Base-by-base conservation (phyloP, 2,113 vertebrate genomes). In the Cheilinus undulatus region DNA sequence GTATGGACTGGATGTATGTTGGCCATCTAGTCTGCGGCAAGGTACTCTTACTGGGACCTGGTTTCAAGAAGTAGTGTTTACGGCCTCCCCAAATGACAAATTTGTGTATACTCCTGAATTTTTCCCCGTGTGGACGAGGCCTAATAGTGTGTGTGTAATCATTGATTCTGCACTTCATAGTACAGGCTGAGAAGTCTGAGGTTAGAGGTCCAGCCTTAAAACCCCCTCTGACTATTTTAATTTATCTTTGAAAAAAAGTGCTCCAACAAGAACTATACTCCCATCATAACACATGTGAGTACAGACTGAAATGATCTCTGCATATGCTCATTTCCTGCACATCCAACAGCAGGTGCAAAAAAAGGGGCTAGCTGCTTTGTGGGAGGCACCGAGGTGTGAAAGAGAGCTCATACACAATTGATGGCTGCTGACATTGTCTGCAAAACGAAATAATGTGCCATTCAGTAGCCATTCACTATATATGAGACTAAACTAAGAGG, bases 391-490 rank as follows among this genome's bases (percentile, higher is more conserved):
- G 85, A 78, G 71, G 78, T 87, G 86, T 87, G 76, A 82, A 89
- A 83, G 63, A 72, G 78, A 87, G 73, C 86, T 86, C 66, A 77
- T 84, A 77, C 70, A 82, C 79, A 87, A 85, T 87, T 87, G 80
- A 91, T 90, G 85, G 77, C 50, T 71, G 54, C 78, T 48, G 72
- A 86, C 81, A 83, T 73, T 76, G 79, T 82, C 88, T 88, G 69
- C 58, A 85, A 86, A 89, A 88, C 0, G 66, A 52, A 86, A 89
- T 91, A 78, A 89, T 80, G 87, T 78, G 56, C 75, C 84, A 74
- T 85, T 87, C 82, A 85, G 86, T 78, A 65, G 75, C 84, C 82
- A 81, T 86, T 86, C 73, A 88, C 78, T 79, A 77, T 84, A 87
- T 80, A 83, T 87, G 82, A 88, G 84, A 59, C 68, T 80, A 85